A percentile compares a stretch with the other conserved stretches of the same genome.
Evolutionary conservation across 2,113 vertebrate genomes (phyloP).

Genomic region (Anoura caudifer): DNA sequence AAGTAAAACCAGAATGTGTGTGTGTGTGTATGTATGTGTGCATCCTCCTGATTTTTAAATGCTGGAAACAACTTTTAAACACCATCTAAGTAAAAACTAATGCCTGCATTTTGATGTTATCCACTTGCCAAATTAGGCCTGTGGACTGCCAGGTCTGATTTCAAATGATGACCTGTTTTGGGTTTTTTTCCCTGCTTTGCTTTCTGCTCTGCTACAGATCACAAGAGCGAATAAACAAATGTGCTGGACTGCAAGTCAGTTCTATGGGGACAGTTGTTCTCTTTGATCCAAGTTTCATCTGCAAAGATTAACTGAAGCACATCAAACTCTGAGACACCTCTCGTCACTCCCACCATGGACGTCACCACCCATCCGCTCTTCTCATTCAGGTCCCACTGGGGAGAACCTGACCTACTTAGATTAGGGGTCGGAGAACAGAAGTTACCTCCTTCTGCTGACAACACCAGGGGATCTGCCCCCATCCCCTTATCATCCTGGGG

Average conservation of each 20-base stretch:
- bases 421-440: neutral
- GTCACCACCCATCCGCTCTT: neutral
- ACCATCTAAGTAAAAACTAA: neutral
- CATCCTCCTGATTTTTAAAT: neutral
- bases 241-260: neutral
- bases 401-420: neutral
- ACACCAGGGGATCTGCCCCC: neutral
- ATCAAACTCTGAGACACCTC: neutral
- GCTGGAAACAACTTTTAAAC: neutral
- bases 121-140: neutral
- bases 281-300: neutral
- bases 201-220: neutral
- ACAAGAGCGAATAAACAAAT: neutral
- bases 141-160: neutral
- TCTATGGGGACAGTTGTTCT: neutral
- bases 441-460: neutral
- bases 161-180: neutral
- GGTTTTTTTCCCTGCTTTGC: neutral
- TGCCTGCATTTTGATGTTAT: neutral
- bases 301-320: neutral
- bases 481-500: neutral
- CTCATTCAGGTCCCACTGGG: neutral
- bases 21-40: too few relatives aligned
- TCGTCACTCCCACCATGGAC: too few relatives aligned
- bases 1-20: neutral